phyloP scores from a whole-genome alignment of 2,888 invertebrate genomes.

The Eupithecia subumbrata region DNA sequence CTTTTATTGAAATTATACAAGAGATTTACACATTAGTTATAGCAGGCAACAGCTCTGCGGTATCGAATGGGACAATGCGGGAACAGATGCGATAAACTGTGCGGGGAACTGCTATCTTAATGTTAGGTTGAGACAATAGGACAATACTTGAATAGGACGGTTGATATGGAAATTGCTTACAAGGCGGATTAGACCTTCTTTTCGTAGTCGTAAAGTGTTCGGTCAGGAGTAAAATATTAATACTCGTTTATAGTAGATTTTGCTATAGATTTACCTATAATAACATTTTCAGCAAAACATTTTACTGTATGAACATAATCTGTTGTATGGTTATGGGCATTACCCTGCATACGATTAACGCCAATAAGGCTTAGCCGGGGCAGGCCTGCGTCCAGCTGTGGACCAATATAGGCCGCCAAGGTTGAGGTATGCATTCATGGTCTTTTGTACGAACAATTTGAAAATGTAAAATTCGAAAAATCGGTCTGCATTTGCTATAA shows the following conservation, averaged over 20 bases:
- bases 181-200: neutral
- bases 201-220: too few species aligned
- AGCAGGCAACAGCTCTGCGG: neutral
- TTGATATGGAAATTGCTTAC: neutral
- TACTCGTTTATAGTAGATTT: neutral
- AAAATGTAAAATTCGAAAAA: neutral
- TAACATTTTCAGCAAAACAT: too few species aligned
- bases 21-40: neutral
- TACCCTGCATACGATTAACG: too few species aligned
- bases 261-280: too few species aligned
- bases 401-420: too few species aligned
- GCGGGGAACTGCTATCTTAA: neutral
- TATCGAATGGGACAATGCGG: neutral
- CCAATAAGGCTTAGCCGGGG: too few species aligned
- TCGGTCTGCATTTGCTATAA: neutral
- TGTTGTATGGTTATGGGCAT: too few species aligned
- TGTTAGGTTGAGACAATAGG: neutral
- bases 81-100: neutral
- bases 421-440: neutral
- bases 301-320: too few species aligned
- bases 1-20: conserved; percentile 7
- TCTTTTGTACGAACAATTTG: neutral
- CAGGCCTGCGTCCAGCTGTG: too few species aligned
- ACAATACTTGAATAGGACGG: neutral
- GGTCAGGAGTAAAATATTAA: neutral